These are phyloP conservation scores for Macroramphosus scolopax DNA, from an alignment of 2,797 vertebrate genomes.

Conservation along the genomic window DNA sequence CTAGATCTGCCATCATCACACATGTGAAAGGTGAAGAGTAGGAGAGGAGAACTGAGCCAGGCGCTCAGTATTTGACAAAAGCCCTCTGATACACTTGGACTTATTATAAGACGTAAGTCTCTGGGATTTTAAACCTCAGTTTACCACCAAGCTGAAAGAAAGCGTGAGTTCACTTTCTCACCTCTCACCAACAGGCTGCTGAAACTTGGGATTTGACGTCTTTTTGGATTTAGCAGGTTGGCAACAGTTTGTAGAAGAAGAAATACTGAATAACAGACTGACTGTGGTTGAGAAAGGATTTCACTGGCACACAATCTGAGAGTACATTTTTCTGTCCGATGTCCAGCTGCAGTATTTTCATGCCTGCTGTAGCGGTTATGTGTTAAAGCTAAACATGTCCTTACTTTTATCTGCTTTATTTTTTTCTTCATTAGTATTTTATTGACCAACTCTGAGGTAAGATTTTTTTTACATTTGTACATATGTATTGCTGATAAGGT, in stretches of 20 bases:
- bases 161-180: no score
- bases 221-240: conserved; percentile 19
- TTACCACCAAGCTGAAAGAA: conserved; percentile 12
- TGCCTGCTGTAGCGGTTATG: conserved; percentile 3
- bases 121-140: conserved; percentile 34
- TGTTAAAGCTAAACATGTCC: conserved; percentile 3
- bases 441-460: conserved; percentile 10
- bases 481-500: conserved; percentile 52
- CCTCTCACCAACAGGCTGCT: no score
- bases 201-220: no score
- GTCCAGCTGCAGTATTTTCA: conserved; percentile 19
- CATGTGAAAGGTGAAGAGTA: not conserved
- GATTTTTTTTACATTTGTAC: conserved; percentile 57
- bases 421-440: conserved; percentile 25
- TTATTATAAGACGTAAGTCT: conserved; percentile 24
- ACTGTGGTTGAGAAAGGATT: no score
- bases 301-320: no score
- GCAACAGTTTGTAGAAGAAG: no score
- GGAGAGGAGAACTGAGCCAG: conserved; percentile 1
- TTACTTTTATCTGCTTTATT: conserved; percentile 11
- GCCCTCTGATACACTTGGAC: conserved; percentile 29
- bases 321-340: no score
- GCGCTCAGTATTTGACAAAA: no score
- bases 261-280: no score
- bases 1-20: conserved; percentile 6